Conservation (phyloP, 2,113 vertebrate species). For the Eublepharis macularius region DNA sequence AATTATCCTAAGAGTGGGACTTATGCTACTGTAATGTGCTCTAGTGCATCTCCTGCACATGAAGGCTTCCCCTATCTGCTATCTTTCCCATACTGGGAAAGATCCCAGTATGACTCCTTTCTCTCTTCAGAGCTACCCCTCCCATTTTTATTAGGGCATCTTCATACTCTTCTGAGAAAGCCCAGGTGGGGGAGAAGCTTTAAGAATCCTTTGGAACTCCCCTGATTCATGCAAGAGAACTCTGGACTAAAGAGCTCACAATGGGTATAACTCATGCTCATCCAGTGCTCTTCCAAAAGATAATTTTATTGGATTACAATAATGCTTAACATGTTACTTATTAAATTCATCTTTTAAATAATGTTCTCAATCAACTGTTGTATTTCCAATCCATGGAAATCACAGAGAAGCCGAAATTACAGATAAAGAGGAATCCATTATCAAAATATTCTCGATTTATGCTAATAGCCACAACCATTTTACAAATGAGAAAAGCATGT, state of each 20-base stretch:
- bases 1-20: background rate
- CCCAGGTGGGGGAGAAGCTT: no score
- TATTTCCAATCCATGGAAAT: background rate
- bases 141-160: no score
- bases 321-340: background rate
- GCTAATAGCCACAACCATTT: constrained; percentile 12
- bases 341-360: background rate
- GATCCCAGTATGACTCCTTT: no score
- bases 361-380: background rate
- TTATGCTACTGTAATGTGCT: background rate
- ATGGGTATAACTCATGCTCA: background rate
- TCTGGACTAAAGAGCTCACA: no score
- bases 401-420: background rate
- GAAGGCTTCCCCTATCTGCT: no score
- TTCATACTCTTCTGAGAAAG: no score
- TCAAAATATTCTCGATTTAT: background rate
- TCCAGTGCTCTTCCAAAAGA: background rate
- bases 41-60: background rate
- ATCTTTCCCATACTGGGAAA: no score
- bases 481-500: constrained; percentile 17
- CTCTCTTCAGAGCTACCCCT: no score
- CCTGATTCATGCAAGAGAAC: no score
- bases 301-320: background rate
- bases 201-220: background rate
- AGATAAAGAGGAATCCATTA: background rate